These are phyloP conservation scores for Drosophila sproati DNA, from an alignment of 1,140 invertebrate genomes.

Conservation along the genomic window DNA sequence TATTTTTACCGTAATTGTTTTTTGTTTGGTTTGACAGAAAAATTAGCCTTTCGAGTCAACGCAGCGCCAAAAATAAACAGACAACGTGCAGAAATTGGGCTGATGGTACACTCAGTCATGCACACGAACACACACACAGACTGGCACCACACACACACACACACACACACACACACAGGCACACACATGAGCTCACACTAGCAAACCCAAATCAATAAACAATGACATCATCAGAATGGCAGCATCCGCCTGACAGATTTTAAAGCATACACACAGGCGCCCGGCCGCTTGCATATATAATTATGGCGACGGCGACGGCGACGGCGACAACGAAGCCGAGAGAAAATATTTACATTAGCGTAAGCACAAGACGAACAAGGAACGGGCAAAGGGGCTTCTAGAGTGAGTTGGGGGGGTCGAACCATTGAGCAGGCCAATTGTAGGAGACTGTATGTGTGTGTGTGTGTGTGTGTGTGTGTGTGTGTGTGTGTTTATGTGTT, in stretches of 20 bases:
- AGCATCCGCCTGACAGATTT: slow-evolving; percentile 60
- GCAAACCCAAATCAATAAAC: slow-evolving; percentile 70
- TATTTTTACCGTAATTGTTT: not conserved
- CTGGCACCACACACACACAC: not conserved
- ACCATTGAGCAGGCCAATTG: slow-evolving; percentile 79
- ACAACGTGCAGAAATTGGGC: slow-evolving; percentile 51
- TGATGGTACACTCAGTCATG: slow-evolving; percentile 14
- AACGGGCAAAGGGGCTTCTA: not conserved
- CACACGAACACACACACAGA: slow-evolving; percentile 13
- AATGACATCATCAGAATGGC: slow-evolving; percentile 70
- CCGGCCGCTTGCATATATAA: slow-evolving; percentile 72
- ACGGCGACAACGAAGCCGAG: slow-evolving; percentile 40
- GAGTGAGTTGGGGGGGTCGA: not conserved
- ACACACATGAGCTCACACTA: slow-evolving; percentile 16
- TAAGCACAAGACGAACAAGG: slow-evolving; percentile 49
- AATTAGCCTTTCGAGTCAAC: slow-evolving; percentile 61
- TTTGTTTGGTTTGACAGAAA: slow-evolving; percentile 29
- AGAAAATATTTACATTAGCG: slow-evolving; percentile 81
- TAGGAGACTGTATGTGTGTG: slow-evolving; percentile 39
- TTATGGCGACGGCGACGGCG: slow-evolving; percentile 51
- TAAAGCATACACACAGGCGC: slow-evolving; percentile 58
- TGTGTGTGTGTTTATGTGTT: slow-evolving; percentile 45
- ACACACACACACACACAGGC: slow-evolving; percentile 10
- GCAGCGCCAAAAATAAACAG: slow-evolving; percentile 62
- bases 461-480: slow-evolving; percentile 24